Conservation (phyloP, 2,888 invertebrate species). For the Sepioteuthis lessoniana region DNA sequence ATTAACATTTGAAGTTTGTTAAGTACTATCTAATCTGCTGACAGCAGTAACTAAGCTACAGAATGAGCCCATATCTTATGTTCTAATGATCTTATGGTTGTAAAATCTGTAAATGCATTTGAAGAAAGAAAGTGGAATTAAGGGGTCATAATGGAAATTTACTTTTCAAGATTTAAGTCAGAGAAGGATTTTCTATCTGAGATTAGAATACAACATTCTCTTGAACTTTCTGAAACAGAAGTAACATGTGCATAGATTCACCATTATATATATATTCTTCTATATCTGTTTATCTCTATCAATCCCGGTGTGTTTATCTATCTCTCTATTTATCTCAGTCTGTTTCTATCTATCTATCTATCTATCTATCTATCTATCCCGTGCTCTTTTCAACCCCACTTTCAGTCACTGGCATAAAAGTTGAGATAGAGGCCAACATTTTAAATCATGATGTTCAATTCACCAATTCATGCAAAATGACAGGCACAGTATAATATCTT, state of each 20-base stretch:
- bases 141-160: constrained; percentile 23
- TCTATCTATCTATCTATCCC: no score
- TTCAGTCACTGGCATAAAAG: no score
- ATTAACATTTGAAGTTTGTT: background rate
- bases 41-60: background rate
- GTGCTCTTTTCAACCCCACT: no score
- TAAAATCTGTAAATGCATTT: constrained; percentile 1
- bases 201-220: background rate
- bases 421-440: no score
- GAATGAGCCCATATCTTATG: background rate
- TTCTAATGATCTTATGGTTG: background rate
- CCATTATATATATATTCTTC: background rate
- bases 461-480: no score
- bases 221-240: background rate
- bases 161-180: constrained; percentile 17
- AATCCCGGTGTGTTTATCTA: background rate
- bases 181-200: background rate
- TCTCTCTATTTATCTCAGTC: no score
- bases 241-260: background rate
- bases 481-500: no score
- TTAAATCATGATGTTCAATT: no score
- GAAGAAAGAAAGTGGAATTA: background rate
- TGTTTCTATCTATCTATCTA: no score
- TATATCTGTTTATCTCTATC: background rate
- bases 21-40: background rate